phyloP scores from a whole-genome alignment of 2,888 invertebrate species.

The Chelonus formosanus region DNA sequence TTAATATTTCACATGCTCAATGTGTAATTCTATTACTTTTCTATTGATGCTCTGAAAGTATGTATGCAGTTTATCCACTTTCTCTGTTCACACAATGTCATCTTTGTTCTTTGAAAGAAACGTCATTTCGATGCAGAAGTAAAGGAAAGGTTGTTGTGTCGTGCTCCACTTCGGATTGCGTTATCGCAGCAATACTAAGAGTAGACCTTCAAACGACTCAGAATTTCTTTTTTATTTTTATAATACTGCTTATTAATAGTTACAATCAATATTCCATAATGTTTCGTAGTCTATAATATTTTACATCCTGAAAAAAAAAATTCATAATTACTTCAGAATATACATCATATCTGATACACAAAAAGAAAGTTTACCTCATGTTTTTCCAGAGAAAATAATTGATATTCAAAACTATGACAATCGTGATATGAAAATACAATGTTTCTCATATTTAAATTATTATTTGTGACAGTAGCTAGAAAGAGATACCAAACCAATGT shows the following conservation, averaged over 20 bases:
- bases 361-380: background rate
- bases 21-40: too few relatives aligned
- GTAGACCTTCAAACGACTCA: constrained; percentile 38
- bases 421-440: constrained; percentile 29
- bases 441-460: constrained; percentile 51
- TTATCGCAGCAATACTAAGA: constrained; percentile 36
- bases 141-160: constrained; percentile 35
- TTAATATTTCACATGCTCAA: too few relatives aligned
- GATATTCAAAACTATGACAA: background rate
- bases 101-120: constrained; percentile 15
- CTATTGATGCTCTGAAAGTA: too few relatives aligned
- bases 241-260: background rate
- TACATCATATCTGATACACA: too few relatives aligned
- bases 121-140: constrained; percentile 39
- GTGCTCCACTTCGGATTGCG: constrained; percentile 42
- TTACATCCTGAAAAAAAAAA: too few relatives aligned
- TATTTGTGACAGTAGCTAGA: constrained; percentile 47
- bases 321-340: too few relatives aligned
- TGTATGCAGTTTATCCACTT: constrained; percentile 7
- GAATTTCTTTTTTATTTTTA: constrained; percentile 6
- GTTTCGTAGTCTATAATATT: background rate
- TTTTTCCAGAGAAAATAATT: too few relatives aligned
- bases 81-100: constrained; percentile 28
- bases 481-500: constrained; percentile 24
- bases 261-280: background rate